Evolutionary conservation across 2,797 vertebrate species (phyloP), one percentile per base, ranked within the genome.

Genomic region (Etheostoma perlongum): DNA sequence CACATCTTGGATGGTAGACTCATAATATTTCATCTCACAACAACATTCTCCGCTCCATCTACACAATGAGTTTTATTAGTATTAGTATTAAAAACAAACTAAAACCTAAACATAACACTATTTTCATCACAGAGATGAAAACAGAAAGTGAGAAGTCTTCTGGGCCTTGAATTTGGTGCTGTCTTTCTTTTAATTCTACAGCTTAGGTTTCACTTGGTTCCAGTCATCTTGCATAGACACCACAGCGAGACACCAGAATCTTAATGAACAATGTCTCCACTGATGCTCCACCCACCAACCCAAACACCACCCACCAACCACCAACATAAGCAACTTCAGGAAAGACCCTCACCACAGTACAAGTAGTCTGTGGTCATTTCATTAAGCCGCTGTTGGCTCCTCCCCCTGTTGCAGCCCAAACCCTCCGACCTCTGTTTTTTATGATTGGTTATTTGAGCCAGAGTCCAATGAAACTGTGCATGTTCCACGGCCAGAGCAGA

Each of bases 281-380:
- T 36, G 70, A 76, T 60, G 82, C 88, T 83, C 87, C 87, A 79
- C 84, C 89, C 90, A 86, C 76, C 76, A 0, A 48, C 64, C 70
- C 36, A 48, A 80, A 85, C 84, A 72, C 85, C 82, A 63, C 80
- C 77, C 81, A 84, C 86, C 86, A 89, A 85, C 88, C 85, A 86
- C 89, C 88, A 88, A 85, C 86, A 87, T 78, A 87, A 92, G 91
- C 87, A 83, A 72, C 81, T 84, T 78, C 91, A 93, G 89, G 90
- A 94, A 91, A 84, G 93, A 92, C 91, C 92, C 88, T 92, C 82
- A 75, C 93, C 93, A 89, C 93, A 93, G 86, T 77, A 79, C 92
- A 88, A 89, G 87, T 76, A 76, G 76, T 62, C 85, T 91, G 92
- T 85, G 87, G 93, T 92, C 87, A 72, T 83, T 72, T 75, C 83